Evolutionary conservation across 2,888 invertebrate genomes (phyloP).

Genomic region (Ctena decussata): DNA sequence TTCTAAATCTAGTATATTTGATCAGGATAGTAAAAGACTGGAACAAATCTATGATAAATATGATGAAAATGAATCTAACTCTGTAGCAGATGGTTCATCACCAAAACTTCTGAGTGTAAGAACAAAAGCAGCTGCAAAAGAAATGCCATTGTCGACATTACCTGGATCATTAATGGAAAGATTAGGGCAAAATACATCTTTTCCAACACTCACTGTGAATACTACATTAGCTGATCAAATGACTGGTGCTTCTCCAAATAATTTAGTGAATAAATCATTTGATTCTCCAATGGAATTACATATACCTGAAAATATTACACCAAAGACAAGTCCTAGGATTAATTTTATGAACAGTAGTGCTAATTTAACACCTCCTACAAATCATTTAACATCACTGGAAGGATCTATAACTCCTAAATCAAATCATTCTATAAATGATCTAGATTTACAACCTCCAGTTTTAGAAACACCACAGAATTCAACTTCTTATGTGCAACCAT

Average conservation of each 20-base stretch:
- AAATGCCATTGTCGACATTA: slow-evolving; percentile 69
- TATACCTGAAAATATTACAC: slow-evolving; percentile 23
- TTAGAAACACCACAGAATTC: slow-evolving; percentile 14
- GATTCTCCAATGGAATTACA: slow-evolving; percentile 20
- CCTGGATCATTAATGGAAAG: slow-evolving; percentile 72
- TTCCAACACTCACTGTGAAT: slow-evolving; percentile 71
- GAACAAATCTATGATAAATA: slow-evolving; percentile 94
- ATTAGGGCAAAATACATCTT: slow-evolving; percentile 69
- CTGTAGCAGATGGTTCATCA: slow-evolving; percentile 52
- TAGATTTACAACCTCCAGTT: slow-evolving; percentile 23
- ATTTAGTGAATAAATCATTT: slow-evolving; percentile 12
- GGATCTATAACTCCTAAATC: slow-evolving; percentile 5
- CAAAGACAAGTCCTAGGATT: slow-evolving; percentile 33
- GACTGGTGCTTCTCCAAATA: neutral
- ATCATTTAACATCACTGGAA: slow-evolving; percentile 1
- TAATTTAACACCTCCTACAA: neutral
- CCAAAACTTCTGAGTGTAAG: slow-evolving; percentile 59
- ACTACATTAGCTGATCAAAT: slow-evolving; percentile 55
- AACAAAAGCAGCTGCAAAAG: slow-evolving; percentile 71
- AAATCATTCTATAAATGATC: neutral
- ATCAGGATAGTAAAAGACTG: slow-evolving; percentile 97
- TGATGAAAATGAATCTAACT: slow-evolving; percentile 88
- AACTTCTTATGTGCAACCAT: neutral
- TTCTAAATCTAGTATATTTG: slow-evolving; percentile 96
- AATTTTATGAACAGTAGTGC: slow-evolving; percentile 20